Evolutionary conservation across 2,888 invertebrate species (phyloP), one percentile per base, ranked within the genome.

Genomic region (Melinopterus prodromus): DNA sequence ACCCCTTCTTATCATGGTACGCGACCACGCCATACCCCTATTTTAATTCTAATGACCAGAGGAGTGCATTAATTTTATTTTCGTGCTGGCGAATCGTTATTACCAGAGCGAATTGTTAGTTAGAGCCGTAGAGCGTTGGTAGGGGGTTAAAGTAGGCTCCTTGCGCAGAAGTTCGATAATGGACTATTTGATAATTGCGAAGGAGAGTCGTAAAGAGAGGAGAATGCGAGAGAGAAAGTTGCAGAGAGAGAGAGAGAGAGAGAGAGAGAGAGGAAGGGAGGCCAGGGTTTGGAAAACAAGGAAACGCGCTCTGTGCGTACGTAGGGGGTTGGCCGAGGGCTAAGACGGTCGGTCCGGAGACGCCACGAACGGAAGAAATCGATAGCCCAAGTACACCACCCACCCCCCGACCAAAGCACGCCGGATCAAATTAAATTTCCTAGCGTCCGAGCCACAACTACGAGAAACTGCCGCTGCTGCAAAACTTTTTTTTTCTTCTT

Each of bases 181-280:
- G 71, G 71, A 71, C 71, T 26, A 71, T 16, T 71, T 26, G 16
- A 71, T 16, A 71, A 71, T 16, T 16, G 26, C 71, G 71, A 71
- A 71, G 71, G 71, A 71, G 26, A 71, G 71, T 6, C 6, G 71
- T 6, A 71, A 71, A 14, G 71, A 71, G 26, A 71, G 71, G 71
- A 71, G 71, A 26, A 71, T 9, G 71, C 16, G 86, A 87, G 86
- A 84, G 86, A 85, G 86, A 85, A 85, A 86, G 70, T 76, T 79
- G 79, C 53, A 78, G n/a, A n/a, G n/a, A n/a, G n/a, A n/a, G n/a
- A n/a, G n/a, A n/a, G n/a, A n/a, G n/a, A n/a, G n/a, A n/a, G n/a
- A n/a, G 82, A 36, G 79, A 35, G 74, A 84, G 81, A 80, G 81
- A 81, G 82, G 71, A 81, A 81, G 84, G 85, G 85, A 83, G 86